phyloP scores from a whole-genome alignment of 2,113 vertebrate species.

The Ifrita kowaldi region DNA sequence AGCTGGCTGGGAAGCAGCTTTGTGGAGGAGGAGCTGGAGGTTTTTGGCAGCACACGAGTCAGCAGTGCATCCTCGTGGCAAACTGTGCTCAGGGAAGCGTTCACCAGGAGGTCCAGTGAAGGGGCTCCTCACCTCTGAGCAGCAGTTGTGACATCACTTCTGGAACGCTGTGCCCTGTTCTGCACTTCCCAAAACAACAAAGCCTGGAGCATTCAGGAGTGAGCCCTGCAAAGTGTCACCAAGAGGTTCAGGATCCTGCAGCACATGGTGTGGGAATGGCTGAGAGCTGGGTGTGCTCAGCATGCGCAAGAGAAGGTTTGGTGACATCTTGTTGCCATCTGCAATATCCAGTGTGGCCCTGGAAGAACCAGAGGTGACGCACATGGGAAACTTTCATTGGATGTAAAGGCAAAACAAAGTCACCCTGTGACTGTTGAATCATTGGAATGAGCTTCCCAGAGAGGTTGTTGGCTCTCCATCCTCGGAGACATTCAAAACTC shows the following conservation, averaged over 20 bases:
- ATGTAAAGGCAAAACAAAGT: not conserved
- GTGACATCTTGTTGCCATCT: not conserved
- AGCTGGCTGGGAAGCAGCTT: not conserved
- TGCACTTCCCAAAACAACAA: not conserved
- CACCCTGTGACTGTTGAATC: not conserved
- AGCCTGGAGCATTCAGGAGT: not conserved
- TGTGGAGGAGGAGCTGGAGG: not conserved
- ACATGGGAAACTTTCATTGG: not conserved
- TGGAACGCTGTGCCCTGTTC: not conserved
- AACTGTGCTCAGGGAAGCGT: not conserved
- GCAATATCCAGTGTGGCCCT: not conserved
- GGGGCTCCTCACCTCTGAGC: not conserved
- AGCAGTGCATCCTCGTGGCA: not conserved
- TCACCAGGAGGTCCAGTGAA: not conserved
- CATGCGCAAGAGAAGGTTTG: not conserved
- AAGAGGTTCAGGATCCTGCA: not conserved
- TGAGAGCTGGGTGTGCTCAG: not conserved
- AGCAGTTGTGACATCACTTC: not conserved
- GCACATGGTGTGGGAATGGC: fast-evolving
- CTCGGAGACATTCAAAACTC: not conserved
- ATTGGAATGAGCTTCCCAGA: not conserved
- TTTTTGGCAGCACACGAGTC: not conserved
- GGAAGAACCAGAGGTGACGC: not conserved
- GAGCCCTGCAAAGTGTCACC: not conserved
- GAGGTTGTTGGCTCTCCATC: not conserved